Base-by-base conservation (phyloP, 2,113 vertebrate species). In the Oreochromis spilurus region DNA sequence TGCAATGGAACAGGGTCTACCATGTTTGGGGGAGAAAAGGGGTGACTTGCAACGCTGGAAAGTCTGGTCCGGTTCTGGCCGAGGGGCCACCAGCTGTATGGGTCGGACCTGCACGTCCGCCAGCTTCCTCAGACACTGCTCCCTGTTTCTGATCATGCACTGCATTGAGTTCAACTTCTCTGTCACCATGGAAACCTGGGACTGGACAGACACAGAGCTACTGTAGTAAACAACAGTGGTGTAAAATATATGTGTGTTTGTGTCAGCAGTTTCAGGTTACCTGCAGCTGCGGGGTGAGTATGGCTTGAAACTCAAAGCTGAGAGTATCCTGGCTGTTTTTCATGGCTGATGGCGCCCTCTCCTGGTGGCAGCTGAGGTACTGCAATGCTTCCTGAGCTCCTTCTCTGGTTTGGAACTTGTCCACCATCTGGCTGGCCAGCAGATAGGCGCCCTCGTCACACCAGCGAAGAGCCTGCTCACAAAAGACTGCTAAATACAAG, bases 361-460 rank as follows among this genome's bases (percentile, higher is more conserved):
- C 97, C 85, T 98, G 95, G 92, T 99, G 98, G 43, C 79, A 96
- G 85, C 97, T 96, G 1, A 99, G 97, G 84, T 97, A 97, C 72
- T 96, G 96, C 91, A 99, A 95, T 1, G 98, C 97, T 87, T 96
- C 97, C 92, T 98, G 97, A 57, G 97, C 98, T 0, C 98, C 98
- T 86, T 98, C 98, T 89, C 96, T 96, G 9, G 98, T 97, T 89
- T 99, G 98, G 95, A 97, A 99, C 93, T 96, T 98, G 57, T 98
- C 97, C 88, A 97, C 94, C 93, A 97, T 97, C 95, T 99, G 99
- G 94, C 97, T 98, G 31, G 98, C 98, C 10, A 99, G 95, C 60
- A 99, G 96, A 90, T 97, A 98, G 21, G 98, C 98, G 26, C 97
- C 98, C 85, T 99, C 96, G 6, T 99, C 97, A 67, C 98, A 99